Evolutionary conservation across 2,113 vertebrate species (phyloP).

Genomic region (Pluvialis apricaria): DNA sequence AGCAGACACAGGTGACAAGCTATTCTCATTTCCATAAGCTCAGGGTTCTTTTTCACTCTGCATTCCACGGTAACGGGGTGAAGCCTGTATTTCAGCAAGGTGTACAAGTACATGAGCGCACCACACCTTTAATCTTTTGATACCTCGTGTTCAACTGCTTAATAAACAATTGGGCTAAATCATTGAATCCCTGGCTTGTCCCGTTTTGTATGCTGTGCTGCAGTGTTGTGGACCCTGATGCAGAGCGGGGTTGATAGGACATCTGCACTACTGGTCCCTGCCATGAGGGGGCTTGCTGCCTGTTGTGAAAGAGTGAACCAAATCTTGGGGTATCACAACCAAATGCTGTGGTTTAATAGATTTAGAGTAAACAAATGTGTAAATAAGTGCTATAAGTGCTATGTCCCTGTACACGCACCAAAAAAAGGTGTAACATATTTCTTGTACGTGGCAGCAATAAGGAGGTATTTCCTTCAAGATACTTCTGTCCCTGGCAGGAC

Average conservation of each 20-base stretch:
- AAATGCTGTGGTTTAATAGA: neutral
- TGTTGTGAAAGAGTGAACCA: neutral
- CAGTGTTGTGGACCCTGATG: rapidly evolving
- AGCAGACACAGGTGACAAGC: too few species aligned
- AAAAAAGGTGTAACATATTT: neutral
- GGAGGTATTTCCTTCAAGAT: neutral
- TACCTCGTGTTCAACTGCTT: neutral
- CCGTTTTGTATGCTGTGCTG: neutral
- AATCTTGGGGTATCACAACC: neutral
- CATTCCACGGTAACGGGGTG: neutral
- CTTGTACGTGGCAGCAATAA: neutral
- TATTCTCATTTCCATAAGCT: neutral
- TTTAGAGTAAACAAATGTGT: neutral
- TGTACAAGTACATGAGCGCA: neutral
- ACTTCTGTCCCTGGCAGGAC: neutral
- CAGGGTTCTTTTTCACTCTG: neutral
- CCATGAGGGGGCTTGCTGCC: neutral
- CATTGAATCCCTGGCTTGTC: neutral
- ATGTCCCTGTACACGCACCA: neutral
- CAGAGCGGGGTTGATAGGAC: rapidly evolving
- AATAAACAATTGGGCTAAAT: neutral
- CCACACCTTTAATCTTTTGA: neutral
- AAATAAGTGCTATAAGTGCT: neutral
- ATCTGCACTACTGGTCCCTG: neutral
- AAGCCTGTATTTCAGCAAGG: neutral